Evolutionary conservation across 1,140 invertebrate genomes (phyloP).

Genomic region (Papilio aristodemus): DNA sequence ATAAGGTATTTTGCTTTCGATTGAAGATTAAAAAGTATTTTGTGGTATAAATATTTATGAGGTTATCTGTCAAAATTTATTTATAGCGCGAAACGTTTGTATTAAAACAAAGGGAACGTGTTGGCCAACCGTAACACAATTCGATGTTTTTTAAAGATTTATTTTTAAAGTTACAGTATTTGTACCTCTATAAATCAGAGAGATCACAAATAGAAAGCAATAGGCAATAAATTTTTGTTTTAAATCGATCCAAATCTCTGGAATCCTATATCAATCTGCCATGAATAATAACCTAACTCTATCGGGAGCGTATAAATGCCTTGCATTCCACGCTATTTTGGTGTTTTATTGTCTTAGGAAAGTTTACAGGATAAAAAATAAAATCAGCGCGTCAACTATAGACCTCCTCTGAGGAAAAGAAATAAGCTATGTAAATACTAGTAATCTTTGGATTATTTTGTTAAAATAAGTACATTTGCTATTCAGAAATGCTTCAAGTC

Average conservation of each 20-base stretch:
- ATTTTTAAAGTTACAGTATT: conserved; percentile 25
- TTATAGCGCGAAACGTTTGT: conserved; percentile 13
- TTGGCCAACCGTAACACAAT: conserved; percentile 22
- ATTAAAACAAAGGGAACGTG: conserved; percentile 22
- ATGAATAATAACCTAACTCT: conserved; percentile 33
- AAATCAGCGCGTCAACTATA: background rate
- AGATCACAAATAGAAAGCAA: conserved; percentile 28
- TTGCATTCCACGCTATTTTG: conserved; percentile 22
- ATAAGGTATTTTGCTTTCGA: background rate
- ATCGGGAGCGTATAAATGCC: conserved; percentile 19
- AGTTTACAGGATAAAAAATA: background rate
- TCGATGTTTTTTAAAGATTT: conserved; percentile 5
- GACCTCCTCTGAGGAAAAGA: background rate
- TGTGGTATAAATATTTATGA: conserved; percentile 3
- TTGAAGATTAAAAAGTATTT: conserved; percentile 8
- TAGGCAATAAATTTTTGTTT: conserved; percentile 31
- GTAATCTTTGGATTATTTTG: too few species aligned
- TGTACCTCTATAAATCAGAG: conserved; percentile 30
- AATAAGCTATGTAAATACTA: too few species aligned
- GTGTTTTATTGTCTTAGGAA: conserved; percentile 16
- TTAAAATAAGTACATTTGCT: too few species aligned
- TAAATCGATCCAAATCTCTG: conserved; percentile 28
- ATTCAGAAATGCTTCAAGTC: background rate
- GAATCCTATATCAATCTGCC: conserved; percentile 31
- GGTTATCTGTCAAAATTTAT: conserved; percentile 20